phyloP scores from a whole-genome alignment of 2,888 invertebrate species.

The Ectobius pallidus region DNA sequence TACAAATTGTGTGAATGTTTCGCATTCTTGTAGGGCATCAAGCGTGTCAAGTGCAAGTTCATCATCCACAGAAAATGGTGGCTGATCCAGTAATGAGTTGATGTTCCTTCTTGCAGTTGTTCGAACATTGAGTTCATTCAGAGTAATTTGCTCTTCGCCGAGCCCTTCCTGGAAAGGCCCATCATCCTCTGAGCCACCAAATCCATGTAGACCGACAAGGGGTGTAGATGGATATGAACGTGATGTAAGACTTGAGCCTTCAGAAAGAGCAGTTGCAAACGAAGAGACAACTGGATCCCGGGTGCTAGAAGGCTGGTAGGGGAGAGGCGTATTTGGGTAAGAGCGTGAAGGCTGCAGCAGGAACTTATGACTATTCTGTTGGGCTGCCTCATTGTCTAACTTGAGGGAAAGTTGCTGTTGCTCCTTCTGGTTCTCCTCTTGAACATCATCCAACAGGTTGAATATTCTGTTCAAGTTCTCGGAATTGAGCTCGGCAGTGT shows the following conservation, averaged over 20 bases:
- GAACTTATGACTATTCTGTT: conserved; percentile 5
- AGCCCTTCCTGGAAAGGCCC: background rate
- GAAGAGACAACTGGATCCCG: conserved; percentile 48
- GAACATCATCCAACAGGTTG: conserved; percentile 60
- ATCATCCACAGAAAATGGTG: conserved; percentile 17
- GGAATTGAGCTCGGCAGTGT: conserved; percentile 50
- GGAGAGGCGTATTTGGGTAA: conserved; percentile 54
- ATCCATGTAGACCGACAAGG: conserved; percentile 53
- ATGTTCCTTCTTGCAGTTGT: conserved; percentile 20
- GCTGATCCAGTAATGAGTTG: conserved; percentile 25
- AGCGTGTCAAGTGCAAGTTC: conserved; percentile 26
- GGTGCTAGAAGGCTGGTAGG: conserved; percentile 19
- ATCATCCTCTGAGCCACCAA: conserved; percentile 10
- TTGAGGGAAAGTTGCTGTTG: conserved; percentile 17
- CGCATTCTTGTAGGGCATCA: conserved; percentile 30
- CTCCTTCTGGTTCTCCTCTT: background rate
- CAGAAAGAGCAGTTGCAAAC: conserved; percentile 49
- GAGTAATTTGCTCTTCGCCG: background rate
- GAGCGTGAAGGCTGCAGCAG: conserved; percentile 50
- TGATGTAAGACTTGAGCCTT: conserved; percentile 55
- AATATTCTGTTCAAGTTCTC: conserved; percentile 71
- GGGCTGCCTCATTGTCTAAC: conserved; percentile 5
- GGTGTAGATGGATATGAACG: conserved; percentile 83
- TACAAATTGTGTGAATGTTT: conserved; percentile 29
- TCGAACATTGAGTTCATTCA: conserved; percentile 7